A percentile compares a stretch with the other conserved stretches of the same genome.
These are phyloP conservation scores for Cartodere bifasciata DNA, from an alignment of 2,888 invertebrate species.

Conservation along the genomic window DNA sequence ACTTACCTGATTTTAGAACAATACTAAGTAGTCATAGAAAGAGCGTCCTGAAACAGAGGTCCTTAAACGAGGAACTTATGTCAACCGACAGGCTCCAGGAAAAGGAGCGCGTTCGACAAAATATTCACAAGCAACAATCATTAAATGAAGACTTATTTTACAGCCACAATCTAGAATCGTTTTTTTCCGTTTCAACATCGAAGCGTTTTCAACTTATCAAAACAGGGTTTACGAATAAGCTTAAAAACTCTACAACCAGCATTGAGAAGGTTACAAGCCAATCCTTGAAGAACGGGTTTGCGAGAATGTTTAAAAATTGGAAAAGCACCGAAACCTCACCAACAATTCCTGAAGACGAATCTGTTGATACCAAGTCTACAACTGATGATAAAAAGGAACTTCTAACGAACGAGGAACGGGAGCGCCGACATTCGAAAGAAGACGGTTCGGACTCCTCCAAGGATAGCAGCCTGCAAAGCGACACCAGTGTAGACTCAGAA, in stretches of 20 bases:
- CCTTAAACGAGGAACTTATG: conserved; percentile 81
- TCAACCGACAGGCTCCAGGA: conserved; percentile 73
- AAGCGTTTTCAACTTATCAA: conserved; percentile 65
- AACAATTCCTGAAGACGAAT: conserved; percentile 29
- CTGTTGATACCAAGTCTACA: conserved; percentile 21
- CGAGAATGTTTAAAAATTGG: conserved; percentile 74
- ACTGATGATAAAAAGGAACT: conserved; percentile 24
- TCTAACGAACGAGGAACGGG: conserved; percentile 29
- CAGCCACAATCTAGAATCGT: conserved; percentile 52
- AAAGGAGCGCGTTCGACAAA: conserved; percentile 67
- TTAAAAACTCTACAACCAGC: conserved; percentile 71
- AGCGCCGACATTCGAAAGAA: conserved; percentile 69
- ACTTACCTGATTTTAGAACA: conserved; percentile 1
- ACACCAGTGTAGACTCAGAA: conserved; percentile 87
- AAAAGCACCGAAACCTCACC: conserved; percentile 44
- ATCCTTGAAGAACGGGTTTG: conserved; percentile 62
- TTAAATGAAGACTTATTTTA: conserved; percentile 77
- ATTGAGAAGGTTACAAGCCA: conserved; percentile 65
- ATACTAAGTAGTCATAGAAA: too few species aligned
- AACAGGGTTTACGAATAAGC: conserved; percentile 71
- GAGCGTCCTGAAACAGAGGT: conserved; percentile 67
- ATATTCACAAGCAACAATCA: conserved; percentile 82
- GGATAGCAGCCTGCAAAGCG: conserved; percentile 83
- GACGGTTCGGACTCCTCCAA: conserved; percentile 83
- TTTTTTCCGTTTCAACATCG: conserved; percentile 61